Base-by-base conservation (phyloP, 2,797 vertebrate species). In the Phalloptychus januarius region DNA sequence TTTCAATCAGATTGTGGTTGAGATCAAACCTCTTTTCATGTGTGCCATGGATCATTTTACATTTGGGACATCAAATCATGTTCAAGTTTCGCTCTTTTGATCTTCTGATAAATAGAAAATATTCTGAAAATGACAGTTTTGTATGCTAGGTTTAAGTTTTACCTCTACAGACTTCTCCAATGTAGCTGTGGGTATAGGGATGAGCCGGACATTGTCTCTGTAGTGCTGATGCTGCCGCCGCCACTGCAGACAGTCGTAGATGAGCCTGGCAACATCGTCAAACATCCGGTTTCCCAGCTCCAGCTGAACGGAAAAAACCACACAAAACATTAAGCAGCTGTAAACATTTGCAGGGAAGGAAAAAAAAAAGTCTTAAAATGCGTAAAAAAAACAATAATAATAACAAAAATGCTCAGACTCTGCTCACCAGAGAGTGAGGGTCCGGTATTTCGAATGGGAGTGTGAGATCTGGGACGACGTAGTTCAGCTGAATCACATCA, bases 231-330 rank as follows among this genome's bases (percentile, higher is more conserved):
- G 93, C 77, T 99, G 97, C 79, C 95, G 93, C 81, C 94, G 96
- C 97, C 97, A 97, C 16, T 96, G 96, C 93, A 98, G 86, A 75
- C 91, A 95, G 87, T 97, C 94, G 46, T 98, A 99, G 89, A 99
- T 96, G 80, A 99, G 91, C 85, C 81, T 94, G 77, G 97, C 97
- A 80, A 99, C 84, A 4, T 86, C 93, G 46, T 97, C 96, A 93
- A 98, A 99, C 48, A 99, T 85, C 0, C 2, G 69, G 0, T 94
- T 94, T 76, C 97, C 97, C 76, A 95, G 81, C 25, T 86, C 83
- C 88, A 97, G 89, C 97, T 98, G 28, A 12, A 87, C 31, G 72
- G 12, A 83, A 45, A 38, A 46, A n/a, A 33, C 31, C 6, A 63
- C n/a, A 71, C 0, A 8, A 28, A 72, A 75, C 61, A 74, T 23